phyloP scores from a whole-genome alignment of 2,888 invertebrate species.

The Balanococcus diminutus region DNA sequence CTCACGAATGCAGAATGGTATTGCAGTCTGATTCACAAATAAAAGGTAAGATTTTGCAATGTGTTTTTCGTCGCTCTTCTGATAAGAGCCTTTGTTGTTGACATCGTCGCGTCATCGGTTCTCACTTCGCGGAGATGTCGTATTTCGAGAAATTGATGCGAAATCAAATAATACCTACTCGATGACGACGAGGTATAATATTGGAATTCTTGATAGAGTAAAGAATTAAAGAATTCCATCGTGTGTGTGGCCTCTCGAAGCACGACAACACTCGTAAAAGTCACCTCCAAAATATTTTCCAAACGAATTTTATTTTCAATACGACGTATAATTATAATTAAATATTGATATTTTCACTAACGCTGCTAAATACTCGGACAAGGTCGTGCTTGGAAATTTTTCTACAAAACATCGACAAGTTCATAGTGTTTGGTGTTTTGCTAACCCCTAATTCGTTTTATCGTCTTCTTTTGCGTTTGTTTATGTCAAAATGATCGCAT shows the following conservation, averaged over 20 bases:
- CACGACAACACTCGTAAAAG: background rate
- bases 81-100: background rate
- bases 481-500: no score
- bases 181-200: background rate
- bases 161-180: background rate
- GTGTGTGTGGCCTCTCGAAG: background rate
- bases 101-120: background rate
- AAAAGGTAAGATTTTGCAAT: constrained; percentile 15
- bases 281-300: background rate
- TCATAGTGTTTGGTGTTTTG: no score
- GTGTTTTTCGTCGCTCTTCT: background rate
- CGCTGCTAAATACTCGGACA: background rate
- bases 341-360: background rate
- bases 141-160: background rate
- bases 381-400: no score
- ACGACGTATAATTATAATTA: background rate
- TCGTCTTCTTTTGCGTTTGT: no score
- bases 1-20: constrained; percentile 48
- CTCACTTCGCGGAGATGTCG: background rate
- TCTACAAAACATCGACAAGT: no score
- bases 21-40: constrained; percentile 27
- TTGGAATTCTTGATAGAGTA: background rate
- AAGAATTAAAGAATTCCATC: no score
- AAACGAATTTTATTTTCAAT: background rate
- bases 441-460: no score